Evolutionary conservation across 1,140 invertebrate genomes (phyloP).

Genomic region (Venustaconcha ellipsiformis): DNA sequence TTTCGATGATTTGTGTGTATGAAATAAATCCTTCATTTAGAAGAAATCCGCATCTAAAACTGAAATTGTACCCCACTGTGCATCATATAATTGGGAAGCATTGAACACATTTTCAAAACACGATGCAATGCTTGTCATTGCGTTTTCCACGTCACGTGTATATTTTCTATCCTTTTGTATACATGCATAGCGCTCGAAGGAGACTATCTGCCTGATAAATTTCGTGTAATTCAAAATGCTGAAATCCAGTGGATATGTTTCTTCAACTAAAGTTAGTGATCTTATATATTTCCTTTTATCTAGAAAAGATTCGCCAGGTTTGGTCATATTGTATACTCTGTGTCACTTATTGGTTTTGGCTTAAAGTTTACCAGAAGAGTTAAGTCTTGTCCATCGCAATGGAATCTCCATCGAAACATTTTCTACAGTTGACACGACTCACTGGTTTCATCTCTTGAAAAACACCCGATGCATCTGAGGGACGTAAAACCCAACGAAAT

Average conservation of each 20-base stretch:
- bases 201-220: conserved; percentile 58
- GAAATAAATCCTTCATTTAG: conserved; percentile 40
- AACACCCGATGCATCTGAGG: too few species aligned
- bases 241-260: conserved; percentile 37
- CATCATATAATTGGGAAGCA: conserved; percentile 19
- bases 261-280: conserved; percentile 11
- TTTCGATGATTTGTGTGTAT: conserved; percentile 46
- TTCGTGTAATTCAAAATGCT: conserved; percentile 55
- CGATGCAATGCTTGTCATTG: conserved; percentile 8
- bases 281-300: conserved; percentile 23
- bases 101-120: conserved; percentile 36
- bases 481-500: too few species aligned
- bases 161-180: conserved; percentile 61
- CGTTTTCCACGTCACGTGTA: conserved; percentile 4
- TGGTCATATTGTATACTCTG: conserved; percentile 4
- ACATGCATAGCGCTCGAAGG: conserved; percentile 62
- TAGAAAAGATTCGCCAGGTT: background rate
- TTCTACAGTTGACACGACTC: background rate
- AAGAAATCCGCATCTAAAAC: conserved; percentile 47
- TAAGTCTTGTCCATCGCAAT: background rate
- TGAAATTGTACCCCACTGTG: conserved; percentile 33
- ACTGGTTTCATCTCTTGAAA: too few species aligned
- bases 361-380: background rate
- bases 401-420: background rate
- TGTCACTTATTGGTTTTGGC: background rate